These are phyloP conservation scores for Spilogale gracilis DNA, from an alignment of 2,113 vertebrate genomes.

Conservation along the genomic window DNA sequence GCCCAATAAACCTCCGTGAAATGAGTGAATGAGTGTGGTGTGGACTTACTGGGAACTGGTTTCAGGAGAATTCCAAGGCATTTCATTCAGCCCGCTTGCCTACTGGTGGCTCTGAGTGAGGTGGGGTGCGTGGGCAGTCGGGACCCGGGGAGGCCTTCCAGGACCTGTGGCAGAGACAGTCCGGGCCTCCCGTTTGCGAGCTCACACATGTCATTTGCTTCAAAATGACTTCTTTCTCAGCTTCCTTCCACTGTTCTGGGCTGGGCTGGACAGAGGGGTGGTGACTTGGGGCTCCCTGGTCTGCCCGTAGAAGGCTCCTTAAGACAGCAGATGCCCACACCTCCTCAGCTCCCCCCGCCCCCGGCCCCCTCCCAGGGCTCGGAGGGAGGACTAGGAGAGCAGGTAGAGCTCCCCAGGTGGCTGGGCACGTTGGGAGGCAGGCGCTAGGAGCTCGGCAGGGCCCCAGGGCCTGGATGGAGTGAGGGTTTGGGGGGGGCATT, in stretches of 20 bases:
- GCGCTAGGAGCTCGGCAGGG: neutral
- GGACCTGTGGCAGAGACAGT: rapidly evolving
- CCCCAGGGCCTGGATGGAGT: neutral
- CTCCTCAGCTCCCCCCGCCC: neutral
- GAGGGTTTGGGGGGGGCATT: neutral
- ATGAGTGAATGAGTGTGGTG: rapidly evolving
- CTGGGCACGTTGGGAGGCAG: neutral
- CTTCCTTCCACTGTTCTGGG: neutral
- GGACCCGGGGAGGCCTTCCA: neutral
- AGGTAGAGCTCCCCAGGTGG: neutral
- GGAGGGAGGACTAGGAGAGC: neutral
- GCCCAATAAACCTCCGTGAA: conserved; percentile 59
- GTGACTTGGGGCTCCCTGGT: rapidly evolving
- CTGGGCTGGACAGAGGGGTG: rapidly evolving
- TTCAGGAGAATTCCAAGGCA: neutral
- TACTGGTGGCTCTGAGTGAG: neutral
- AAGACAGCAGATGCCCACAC: no score
- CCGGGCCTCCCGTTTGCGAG: rapidly evolving
- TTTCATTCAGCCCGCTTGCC: neutral
- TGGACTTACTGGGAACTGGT: conserved; percentile 14
- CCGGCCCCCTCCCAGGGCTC: neutral
- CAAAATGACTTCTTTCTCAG: neutral
- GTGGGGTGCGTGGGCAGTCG: rapidly evolving
- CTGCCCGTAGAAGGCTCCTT: neutral
- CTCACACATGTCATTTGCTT: neutral